Percentiles rank a stretch among this genome's conserved stretches.
Conservation (phyloP, 2,797 vertebrate genomes). For the Enteromius treurensis region DNA sequence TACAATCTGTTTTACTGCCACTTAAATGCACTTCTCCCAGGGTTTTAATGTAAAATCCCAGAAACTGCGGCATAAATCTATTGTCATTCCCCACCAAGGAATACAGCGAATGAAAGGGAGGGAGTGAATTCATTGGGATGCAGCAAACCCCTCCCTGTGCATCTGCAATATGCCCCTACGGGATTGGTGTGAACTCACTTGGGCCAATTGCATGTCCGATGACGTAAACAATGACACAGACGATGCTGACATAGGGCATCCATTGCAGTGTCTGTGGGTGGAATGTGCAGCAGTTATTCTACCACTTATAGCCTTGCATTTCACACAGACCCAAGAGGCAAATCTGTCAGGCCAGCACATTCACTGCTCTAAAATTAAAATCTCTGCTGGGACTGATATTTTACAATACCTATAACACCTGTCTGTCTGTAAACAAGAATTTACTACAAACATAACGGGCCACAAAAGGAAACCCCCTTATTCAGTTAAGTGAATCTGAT, state of each 20-base stretch:
- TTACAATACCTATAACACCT: constrained; percentile 45
- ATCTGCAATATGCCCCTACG: background rate
- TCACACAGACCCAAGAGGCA: constrained; percentile 30
- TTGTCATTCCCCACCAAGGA: constrained; percentile 68
- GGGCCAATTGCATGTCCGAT: constrained; percentile 90
- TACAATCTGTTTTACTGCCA: constrained; percentile 36
- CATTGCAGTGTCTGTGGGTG: constrained; percentile 76
- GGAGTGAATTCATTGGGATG: constrained; percentile 59
- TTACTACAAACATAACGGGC: constrained; percentile 30
- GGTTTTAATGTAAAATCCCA: constrained; percentile 48
- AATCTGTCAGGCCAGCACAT: constrained; percentile 45
- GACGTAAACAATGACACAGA: constrained; percentile 86
- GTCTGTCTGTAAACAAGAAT: constrained; percentile 20
- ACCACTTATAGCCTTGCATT: constrained; percentile 31
- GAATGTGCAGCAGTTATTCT: constrained; percentile 52
- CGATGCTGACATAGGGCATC: constrained; percentile 92
- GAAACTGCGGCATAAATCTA: constrained; percentile 61
- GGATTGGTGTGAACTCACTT: constrained; percentile 79
- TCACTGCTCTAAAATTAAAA: constrained; percentile 35
- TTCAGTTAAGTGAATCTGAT: constrained; percentile 18
- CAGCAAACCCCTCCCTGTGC: constrained; percentile 54
- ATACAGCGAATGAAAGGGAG: constrained; percentile 50
- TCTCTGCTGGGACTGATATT: constrained; percentile 33
- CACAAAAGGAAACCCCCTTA: background rate
- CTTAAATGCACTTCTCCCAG: constrained; percentile 46